Conservation (phyloP, 2,888 invertebrate species). For the Lissonota sp. region DNA sequence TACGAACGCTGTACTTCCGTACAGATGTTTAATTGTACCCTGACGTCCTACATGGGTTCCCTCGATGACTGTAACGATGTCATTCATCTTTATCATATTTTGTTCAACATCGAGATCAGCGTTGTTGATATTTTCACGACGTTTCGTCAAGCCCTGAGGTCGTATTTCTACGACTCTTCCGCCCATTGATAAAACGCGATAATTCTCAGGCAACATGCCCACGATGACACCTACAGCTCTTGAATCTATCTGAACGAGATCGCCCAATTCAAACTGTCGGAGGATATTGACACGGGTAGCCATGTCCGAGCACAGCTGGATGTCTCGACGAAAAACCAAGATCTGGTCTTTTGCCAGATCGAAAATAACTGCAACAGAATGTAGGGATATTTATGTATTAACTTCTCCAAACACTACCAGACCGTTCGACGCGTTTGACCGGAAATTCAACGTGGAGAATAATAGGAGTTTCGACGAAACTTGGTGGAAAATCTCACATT, state of each 20-base stretch:
- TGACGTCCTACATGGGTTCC: conserved; percentile 97
- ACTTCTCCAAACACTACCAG: conserved; percentile 97
- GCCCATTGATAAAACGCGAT: conserved; percentile 98
- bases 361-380: conserved; percentile 96
- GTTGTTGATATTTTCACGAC: conserved; percentile 94
- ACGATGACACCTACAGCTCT: conserved; percentile 99
- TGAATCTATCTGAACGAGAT: conserved; percentile 96
- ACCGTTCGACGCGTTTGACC: too few relatives aligned
- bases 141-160: conserved; percentile 96
- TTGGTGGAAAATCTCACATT: too few relatives aligned
- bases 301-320: conserved; percentile 98
- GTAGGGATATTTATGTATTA: too few relatives aligned
- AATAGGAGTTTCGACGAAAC: too few relatives aligned
- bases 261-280: conserved; percentile 99
- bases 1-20: conserved; percentile 97
- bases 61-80: conserved; percentile 98
- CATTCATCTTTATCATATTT: conserved; percentile 96
- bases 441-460: too few relatives aligned
- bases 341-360: conserved; percentile 99
- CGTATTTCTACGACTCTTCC: conserved; percentile 97
- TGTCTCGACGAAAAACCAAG: conserved; percentile 95
- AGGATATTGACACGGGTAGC: conserved; percentile 99
- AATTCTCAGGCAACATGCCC: conserved; percentile 97
- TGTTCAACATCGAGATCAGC: conserved; percentile 97
- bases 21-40: conserved; percentile 98